These are phyloP conservation scores for Dryoscopus gambensis DNA, from an alignment of 2,113 vertebrate genomes.

Conservation along the genomic window DNA sequence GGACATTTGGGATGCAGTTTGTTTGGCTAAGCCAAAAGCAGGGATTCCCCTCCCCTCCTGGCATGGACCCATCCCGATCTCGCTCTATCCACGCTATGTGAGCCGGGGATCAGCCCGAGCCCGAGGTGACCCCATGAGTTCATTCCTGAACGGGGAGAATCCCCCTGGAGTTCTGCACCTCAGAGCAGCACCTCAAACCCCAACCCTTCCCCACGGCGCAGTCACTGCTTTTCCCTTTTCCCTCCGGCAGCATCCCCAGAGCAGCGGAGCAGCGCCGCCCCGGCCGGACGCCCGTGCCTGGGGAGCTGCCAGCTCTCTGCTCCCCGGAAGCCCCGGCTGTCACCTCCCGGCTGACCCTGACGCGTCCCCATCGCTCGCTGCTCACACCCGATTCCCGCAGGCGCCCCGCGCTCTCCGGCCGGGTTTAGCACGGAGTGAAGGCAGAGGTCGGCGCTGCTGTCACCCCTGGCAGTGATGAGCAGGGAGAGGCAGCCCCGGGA, in stretches of 20 bases:
- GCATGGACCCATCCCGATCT: neutral
- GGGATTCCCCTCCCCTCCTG: neutral
- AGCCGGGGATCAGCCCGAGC: neutral
- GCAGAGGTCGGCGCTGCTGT: neutral
- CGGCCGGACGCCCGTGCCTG: neutral
- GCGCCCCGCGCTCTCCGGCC: neutral
- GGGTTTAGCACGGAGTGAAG: rapidly evolving
- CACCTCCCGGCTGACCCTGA: neutral
- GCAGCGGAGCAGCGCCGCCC: neutral
- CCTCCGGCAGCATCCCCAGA: neutral
- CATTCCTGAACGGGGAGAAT: neutral
- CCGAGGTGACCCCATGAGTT: neutral
- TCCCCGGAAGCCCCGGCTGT: neutral
- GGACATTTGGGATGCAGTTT: neutral
- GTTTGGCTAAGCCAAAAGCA: neutral
- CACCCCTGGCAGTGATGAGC: neutral
- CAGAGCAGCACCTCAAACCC: neutral
- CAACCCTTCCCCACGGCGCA: neutral
- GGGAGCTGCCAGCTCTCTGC: neutral
- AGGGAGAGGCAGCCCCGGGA: neutral
- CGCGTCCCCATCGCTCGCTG: neutral
- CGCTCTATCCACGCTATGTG: neutral
- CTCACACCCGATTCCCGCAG: neutral
- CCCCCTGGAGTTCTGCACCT: neutral
- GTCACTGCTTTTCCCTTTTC: rapidly evolving